phyloP scores from a whole-genome alignment of 2,888 invertebrate genomes.

The Clepsis dumicolana region DNA sequence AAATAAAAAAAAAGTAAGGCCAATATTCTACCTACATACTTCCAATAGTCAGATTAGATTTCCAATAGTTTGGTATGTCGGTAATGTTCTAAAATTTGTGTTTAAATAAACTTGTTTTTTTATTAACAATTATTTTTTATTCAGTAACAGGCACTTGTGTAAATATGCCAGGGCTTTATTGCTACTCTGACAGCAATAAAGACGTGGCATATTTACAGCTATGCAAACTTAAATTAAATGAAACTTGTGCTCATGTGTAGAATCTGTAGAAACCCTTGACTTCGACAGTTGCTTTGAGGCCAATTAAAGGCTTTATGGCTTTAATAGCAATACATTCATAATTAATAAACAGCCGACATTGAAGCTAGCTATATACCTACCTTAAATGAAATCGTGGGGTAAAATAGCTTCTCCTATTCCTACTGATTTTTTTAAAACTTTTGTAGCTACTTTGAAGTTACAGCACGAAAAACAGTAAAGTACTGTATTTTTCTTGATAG shows the following conservation, averaged over 20 bases:
- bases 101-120: conserved; percentile 24
- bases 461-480: too few relatives aligned
- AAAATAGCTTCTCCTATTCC: too few relatives aligned
- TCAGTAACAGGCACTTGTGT: conserved; percentile 10
- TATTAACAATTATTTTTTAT: conserved; percentile 3
- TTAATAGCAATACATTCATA: too few relatives aligned
- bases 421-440: too few relatives aligned
- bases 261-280: background rate
- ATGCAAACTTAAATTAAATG: conserved; percentile 16
- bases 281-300: conserved; percentile 16
- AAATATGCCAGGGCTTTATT: conserved; percentile 1
- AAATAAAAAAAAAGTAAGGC: background rate
- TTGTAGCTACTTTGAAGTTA: too few relatives aligned
- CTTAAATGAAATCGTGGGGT: too few relatives aligned
- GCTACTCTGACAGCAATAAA: background rate
- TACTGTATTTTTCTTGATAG: too few relatives aligned
- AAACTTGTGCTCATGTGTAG: background rate
- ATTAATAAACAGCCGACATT: too few relatives aligned
- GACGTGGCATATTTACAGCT: too few relatives aligned
- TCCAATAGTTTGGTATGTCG: conserved; percentile 2
- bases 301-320: too few relatives aligned
- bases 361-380: too few relatives aligned
- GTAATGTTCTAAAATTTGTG: conserved; percentile 11
- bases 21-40: conserved; percentile 9
- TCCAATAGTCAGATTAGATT: conserved; percentile 5